Evolutionary conservation across 2,888 invertebrate genomes (phyloP).

Genomic region (Caenorhabditis japonica): DNA sequence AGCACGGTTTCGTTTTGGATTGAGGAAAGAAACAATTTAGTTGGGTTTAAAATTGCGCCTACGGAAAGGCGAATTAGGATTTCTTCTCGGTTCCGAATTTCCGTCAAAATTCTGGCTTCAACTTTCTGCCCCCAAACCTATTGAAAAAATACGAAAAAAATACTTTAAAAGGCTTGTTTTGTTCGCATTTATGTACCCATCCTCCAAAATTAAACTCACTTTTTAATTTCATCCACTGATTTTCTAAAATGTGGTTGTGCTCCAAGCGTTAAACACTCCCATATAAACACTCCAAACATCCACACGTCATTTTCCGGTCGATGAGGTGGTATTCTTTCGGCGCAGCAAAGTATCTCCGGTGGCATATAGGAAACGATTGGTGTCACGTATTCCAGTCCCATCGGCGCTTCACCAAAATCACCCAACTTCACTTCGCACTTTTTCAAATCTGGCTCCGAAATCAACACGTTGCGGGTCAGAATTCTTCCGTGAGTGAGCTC

Average conservation of each 20-base stretch:
- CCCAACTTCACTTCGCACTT: conserved; percentile 73
- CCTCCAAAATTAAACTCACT: conserved; percentile 23
- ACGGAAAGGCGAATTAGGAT: too few species aligned
- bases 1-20: too few species aligned
- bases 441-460: conserved; percentile 65
- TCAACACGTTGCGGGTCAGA: conserved; percentile 71
- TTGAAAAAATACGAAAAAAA: too few species aligned
- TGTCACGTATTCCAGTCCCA: conserved; percentile 41
- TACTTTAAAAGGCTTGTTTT: background rate
- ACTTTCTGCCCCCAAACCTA: too few species aligned
- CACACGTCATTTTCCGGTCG: conserved; percentile 74
- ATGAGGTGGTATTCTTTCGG: conserved; percentile 67
- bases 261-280: conserved; percentile 75
- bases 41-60: too few species aligned
- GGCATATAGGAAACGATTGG: conserved; percentile 75
- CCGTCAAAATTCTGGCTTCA: too few species aligned
- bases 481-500: conserved; percentile 75
- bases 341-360: conserved; percentile 70
- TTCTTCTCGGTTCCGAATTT: too few species aligned
- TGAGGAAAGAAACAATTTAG: too few species aligned
- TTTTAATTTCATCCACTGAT: conserved; percentile 70
- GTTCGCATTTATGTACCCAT: background rate
- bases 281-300: conserved; percentile 74
- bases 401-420: conserved; percentile 71
- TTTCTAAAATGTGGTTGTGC: conserved; percentile 73